Base-by-base conservation (phyloP, 2,888 invertebrate species). In the Drosophila prolongata region DNA sequence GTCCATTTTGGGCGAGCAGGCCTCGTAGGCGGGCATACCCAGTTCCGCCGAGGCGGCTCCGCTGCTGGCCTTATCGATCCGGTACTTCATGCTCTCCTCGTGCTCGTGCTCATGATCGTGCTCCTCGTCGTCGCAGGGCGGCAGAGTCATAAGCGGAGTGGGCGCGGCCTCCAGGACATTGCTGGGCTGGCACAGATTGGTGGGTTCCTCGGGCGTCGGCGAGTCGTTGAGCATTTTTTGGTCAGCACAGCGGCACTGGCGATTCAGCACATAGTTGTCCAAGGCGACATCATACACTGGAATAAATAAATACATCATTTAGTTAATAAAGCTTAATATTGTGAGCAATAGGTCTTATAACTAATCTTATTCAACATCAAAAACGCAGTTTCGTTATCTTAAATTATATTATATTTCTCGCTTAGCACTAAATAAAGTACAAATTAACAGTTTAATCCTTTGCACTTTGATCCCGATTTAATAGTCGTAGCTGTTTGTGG, bases 401-500 rank as follows among this genome's bases (percentile, higher is more conserved):
- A 55, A 73, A 73, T 76, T 56, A 71, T 81, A 77, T 61, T 83
- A 72, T 83, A 83, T 83, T 83, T 82, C 65, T 69, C 69, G 70
- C 82, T 88, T 82, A 83, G 56, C 67, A 86, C 73, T 83, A 83
- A 76, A 78, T 83, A 88, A 83, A 83, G 88, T 83, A 83, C 83
- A 83, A 74, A 82, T 76, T 54, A 83, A 78, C 78, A 59, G 70
- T 43, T 34, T 59, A n/a, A 55, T 75, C 11, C n/a, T 24, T 54
- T 72, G 58, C 49, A 44, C 54, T 44, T 38, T 43, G 42, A 57
- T 58, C 38, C 44, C 56, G 47, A 8, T n/a, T 72, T 75, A 90
- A 68, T 91, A 91, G 67, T 90, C 90, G 67, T 91, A 90, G 62
- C 81, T 90, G 30, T 86, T 85, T 14, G 87, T 89, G 11, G 90